Evolutionary conservation across 2,113 vertebrate species (phyloP), one percentile per base, ranked within the genome.

Genomic region (Lates calcarifer): DNA sequence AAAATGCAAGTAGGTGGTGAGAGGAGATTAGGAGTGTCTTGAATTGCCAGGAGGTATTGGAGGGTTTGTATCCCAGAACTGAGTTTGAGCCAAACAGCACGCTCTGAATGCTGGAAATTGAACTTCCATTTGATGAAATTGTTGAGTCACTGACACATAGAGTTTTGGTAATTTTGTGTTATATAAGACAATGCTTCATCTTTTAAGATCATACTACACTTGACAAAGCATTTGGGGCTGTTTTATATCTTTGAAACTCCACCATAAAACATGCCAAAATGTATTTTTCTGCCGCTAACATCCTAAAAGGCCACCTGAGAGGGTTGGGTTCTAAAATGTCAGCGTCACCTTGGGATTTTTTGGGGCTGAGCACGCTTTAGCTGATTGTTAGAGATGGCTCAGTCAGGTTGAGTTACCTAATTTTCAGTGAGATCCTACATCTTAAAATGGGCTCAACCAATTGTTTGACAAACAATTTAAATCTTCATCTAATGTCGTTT

Each of bases 21-120:
- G 55, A 74, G n/a, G 56, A 75, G 68, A 83, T 83, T 83, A 83
- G 37, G 28, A 57, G 56, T 22, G 28, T 74, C 43, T 56, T 39
- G 4, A 47, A 74, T 53, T 39, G 47, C 63, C 29, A 61, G 62
- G 61, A 72, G 74, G 68, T 35, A n/a, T n/a, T n/a, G 28, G 28
- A 60, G 1, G 57, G 41, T 64, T 15, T 72, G 39, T 55, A 43
- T 83, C 51, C 60, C 18, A 49, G 49, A 77, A 77, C 9, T 24
- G 66, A 66, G 43, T 53, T 22, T 3, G 56, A 58, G 56, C 67
- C 67, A 83, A 28, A 12, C 47, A 71, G 15, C 56, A 41, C n/a
- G 26, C 37, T 35, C 29, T 31, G 41, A 55, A 56, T 28, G 66
- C 20, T 37, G 51, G 51, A 55, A 55, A 24, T 26, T 12, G 11